Base-by-base conservation (phyloP, 2,113 vertebrate species). In the Pterocles orientalis region DNA sequence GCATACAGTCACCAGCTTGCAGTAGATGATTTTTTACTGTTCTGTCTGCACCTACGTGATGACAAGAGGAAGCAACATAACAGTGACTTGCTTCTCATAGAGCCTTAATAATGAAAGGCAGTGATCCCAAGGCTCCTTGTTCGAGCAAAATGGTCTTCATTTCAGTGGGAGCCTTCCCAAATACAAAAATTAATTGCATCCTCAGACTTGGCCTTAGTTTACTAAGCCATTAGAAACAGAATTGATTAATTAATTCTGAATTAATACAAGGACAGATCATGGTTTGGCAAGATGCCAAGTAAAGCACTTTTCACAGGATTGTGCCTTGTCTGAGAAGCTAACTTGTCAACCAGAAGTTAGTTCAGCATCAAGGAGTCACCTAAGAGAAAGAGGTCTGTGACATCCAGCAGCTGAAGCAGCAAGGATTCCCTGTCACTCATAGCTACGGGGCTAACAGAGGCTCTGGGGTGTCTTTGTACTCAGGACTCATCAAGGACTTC, bases 281-380 rank as follows among this genome's bases (percentile, higher is more conserved):
- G 15, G 33, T 43, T 69, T 82, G 91, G 50, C 57, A 91, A 82
- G 70, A 61, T 50, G 70, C 25, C 78, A 65, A 15, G 28, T 39
- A 86, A 91, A 94, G 75, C 78, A 85, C 58, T 86, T 88, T 65
- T 89, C 78, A 89, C 15, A 50, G 69, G 70, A 72, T 61, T 91
- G 87, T 68, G 61, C 21, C 77, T 71, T 82, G 48, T 45, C 61
- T 77, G 70, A 94, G 81, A 69, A 76, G 66, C 34, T 73, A 73
- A 83, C 43, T 76, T 76, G 54, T 72, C 78, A 96, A 21, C 26
- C n/a, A 85, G 86, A 87, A 54, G 50, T 33, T 65, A 64, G 34
- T 21, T 91, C 18, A 7, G 86, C n/a, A 47, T 10, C 64, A 70
- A 90, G 47, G 24, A 87, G 53, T 62, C 66, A 76, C 50, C 41